These are phyloP conservation scores for Dryomyza anilis DNA, from an alignment of 2,888 invertebrate genomes.

Conservation along the genomic window DNA sequence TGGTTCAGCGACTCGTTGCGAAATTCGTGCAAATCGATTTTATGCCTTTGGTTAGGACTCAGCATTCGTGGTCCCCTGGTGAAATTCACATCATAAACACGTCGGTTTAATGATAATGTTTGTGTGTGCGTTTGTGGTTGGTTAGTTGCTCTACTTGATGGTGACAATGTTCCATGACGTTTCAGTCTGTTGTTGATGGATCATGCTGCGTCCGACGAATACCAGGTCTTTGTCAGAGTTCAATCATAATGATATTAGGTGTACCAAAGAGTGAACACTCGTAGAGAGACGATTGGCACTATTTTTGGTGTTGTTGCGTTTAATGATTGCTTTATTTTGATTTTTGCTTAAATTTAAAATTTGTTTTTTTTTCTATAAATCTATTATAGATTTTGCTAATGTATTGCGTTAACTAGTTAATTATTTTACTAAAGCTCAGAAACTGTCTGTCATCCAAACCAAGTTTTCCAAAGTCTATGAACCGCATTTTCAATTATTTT, in stretches of 20 bases:
- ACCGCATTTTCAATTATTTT: conserved; percentile 13
- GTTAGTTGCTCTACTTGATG: no score
- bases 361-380: not conserved
- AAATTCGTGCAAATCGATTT: conserved; percentile 29
- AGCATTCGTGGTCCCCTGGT: not conserved
- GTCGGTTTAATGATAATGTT: not conserved
- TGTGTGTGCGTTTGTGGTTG: not conserved
- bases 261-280: no score
- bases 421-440: not conserved
- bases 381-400: no score
- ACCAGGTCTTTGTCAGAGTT: no score
- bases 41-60: no score
- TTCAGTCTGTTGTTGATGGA: no score
- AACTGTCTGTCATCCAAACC: not conserved
- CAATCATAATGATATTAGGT: no score
- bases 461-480: not conserved
- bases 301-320: no score
- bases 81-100: not conserved
- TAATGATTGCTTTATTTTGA: no score
- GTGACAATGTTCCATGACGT: no score
- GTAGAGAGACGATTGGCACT: no score
- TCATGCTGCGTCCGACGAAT: no score
- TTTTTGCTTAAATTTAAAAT: conserved; percentile 32
- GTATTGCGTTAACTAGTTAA: not conserved
- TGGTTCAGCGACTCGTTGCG: not conserved